phyloP scores from a whole-genome alignment of 2,797 vertebrate genomes.

The Rhodeus uyekii region DNA sequence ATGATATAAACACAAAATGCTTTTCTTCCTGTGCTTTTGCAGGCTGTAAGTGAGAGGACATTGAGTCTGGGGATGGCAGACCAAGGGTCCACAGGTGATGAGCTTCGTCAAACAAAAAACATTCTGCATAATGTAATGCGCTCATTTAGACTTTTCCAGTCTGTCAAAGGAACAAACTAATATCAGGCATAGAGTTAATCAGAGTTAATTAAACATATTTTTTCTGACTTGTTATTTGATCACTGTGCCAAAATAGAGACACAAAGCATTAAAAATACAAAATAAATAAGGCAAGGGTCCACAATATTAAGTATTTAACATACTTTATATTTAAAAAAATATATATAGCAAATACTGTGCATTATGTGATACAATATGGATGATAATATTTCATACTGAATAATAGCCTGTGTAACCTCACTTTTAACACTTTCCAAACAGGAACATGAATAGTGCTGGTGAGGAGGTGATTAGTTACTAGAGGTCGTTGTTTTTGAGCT shows the following conservation, averaged over 20 bases:
- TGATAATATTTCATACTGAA: neutral
- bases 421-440: neutral
- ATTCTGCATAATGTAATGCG: neutral
- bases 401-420: neutral
- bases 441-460: neutral
- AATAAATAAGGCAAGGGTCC: neutral
- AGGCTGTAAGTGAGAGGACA: neutral
- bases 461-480: neutral
- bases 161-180: neutral
- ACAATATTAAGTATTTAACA: too few species aligned
- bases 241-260: neutral
- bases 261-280: neutral
- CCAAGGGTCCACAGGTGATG: slow-evolving; percentile 17
- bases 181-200: too few species aligned
- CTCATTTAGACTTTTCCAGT: neutral
- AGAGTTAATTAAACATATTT: neutral
- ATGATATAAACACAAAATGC: neutral
- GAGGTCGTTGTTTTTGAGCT: neutral
- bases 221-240: neutral
- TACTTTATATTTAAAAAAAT: neutral
- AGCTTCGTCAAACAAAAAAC: neutral
- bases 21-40: neutral
- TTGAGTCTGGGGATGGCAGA: neutral
- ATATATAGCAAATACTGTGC: neutral
- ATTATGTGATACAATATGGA: neutral